These are phyloP conservation scores for Lepilemur septentrionalis DNA, from an alignment of 2,797 vertebrate species.

Conservation along the genomic window DNA sequence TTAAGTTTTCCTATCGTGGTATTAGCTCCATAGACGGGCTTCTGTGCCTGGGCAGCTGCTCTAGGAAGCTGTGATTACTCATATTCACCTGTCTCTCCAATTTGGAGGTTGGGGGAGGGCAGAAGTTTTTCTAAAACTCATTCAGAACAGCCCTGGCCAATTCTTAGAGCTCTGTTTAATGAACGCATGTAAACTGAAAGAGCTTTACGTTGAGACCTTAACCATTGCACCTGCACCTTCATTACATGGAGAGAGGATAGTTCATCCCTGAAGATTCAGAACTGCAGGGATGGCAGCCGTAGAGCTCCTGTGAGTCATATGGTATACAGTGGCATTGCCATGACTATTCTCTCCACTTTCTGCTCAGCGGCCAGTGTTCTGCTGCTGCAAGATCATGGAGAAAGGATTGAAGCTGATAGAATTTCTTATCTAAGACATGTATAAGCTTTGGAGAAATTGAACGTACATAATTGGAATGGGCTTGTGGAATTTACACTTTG, in stretches of 20 bases:
- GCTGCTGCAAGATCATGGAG: background rate
- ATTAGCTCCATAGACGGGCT: background rate
- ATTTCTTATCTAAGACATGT: background rate
- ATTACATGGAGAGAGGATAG: background rate
- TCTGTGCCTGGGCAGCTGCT: background rate
- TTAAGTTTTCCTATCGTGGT: background rate
- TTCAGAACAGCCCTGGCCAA: background rate
- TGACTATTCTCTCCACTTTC: background rate
- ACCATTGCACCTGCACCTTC: background rate
- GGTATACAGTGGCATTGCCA: too few relatives aligned
- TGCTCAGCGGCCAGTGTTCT: background rate
- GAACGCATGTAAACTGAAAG: background rate
- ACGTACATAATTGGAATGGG: background rate
- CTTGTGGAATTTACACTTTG: background rate
- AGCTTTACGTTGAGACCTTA: background rate
- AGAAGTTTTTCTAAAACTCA: background rate
- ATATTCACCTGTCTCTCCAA: background rate
- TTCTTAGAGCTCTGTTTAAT: background rate
- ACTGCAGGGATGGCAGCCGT: background rate
- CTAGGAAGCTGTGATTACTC: background rate
- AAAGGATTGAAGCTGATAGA: background rate
- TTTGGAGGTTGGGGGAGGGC: background rate
- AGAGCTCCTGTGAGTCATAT: rapidly evolving
- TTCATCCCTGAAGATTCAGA: background rate
- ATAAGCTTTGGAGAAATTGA: background rate